Evolutionary conservation across 1,140 invertebrate species (phyloP), one percentile per base, ranked within the genome.

Genomic region (Drosophila bipectinata): DNA sequence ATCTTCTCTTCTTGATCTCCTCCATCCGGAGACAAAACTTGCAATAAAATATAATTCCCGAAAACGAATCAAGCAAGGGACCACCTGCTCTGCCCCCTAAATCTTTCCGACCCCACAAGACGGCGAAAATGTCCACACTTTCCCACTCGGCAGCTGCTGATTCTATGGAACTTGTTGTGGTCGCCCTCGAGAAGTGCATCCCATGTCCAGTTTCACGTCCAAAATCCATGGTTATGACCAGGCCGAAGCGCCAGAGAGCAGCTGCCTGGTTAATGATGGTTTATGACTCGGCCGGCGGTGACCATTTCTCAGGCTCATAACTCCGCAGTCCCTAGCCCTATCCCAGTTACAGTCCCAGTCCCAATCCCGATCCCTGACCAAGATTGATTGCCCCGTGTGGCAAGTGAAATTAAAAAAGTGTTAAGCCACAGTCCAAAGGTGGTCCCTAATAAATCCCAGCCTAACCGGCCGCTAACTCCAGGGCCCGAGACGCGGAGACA

Each of bases 341-440:
- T 18, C 1, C 26, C 51, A 15, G 6, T 45, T 44, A n/a, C 18
- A 37, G 57, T 63, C 63, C 71, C 71, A 61, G 69, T 61, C 39
- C 18, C 34, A 52, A 54, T 37, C n/a, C 28, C 15, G 54, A 41
- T 54, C 34, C 18, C 55, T 18, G 18, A 51, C 64, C 47, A 74
- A 87, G 83, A 87, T 87, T 87, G 84, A 87, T 87, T 88, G 83
- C 77, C 58, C 59, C 72, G 58, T 72, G 72, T 77, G 67, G 63
- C 80, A 89, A 87, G 83, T 88, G 83, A 87, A 87, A 87, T 83
- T 71, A 87, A 85, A 79, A 44, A 83, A 83, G 83, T 87, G 83
- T 87, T 87, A 87, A 87, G 79, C 83, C 68, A 60, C 59, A 59
- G 47, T 66, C 72, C 68, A 57, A 64, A 71, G 82, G 82, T 87